Evolutionary conservation across 2,797 vertebrate species (phyloP).

Genomic region (Pristis pectinata): DNA sequence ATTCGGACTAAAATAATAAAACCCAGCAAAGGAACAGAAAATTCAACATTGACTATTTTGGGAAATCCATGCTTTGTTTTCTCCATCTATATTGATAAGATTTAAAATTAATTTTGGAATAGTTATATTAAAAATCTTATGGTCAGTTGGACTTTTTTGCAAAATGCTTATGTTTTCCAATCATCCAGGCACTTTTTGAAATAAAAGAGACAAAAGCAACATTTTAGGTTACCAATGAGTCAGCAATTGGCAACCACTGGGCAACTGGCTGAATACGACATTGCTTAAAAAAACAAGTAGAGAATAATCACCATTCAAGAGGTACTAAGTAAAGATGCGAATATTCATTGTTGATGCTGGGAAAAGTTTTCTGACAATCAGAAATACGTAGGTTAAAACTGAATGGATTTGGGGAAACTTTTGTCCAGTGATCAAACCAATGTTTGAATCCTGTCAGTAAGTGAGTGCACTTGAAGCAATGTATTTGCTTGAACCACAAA

Average conservation of each 20-base stretch:
- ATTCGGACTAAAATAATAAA: neutral
- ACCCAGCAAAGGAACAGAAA: neutral
- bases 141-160: neutral
- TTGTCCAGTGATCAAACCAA: neutral
- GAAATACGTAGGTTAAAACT: neutral
- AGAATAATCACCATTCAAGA: neutral
- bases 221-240: constrained; percentile 14
- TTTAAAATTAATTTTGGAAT: neutral
- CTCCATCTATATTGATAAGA: neutral
- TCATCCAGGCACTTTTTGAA: neutral
- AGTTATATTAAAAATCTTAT: neutral
- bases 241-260: constrained; percentile 5
- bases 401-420: neutral
- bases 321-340: too few relatives aligned
- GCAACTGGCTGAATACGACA: neutral
- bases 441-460: neutral
- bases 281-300: neutral
- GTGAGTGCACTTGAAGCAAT: neutral
- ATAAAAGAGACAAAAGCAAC: neutral
- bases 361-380: neutral
- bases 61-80: neutral
- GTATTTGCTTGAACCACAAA: neutral
- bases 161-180: neutral
- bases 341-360: neutral
- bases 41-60: neutral